These are phyloP conservation scores for Bombus ignitus DNA, from an alignment of 1,140 invertebrate genomes.

Conservation along the genomic window DNA sequence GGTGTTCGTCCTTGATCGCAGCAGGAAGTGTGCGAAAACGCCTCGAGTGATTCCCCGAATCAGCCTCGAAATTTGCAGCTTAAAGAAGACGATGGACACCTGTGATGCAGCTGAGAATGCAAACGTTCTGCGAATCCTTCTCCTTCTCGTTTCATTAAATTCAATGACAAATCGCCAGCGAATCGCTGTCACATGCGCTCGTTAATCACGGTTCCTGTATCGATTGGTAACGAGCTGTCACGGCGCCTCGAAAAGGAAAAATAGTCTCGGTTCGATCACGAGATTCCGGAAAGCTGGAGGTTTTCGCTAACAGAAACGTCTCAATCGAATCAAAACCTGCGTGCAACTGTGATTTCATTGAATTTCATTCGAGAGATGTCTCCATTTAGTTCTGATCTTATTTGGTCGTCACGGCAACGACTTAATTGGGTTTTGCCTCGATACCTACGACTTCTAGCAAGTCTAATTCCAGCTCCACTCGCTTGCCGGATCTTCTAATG, in stretches of 20 bases:
- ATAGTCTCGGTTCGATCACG: background rate
- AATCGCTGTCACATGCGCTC: conserved; percentile 68
- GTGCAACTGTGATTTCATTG: conserved; percentile 8
- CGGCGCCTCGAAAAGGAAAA: conserved; percentile 38
- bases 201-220: conserved; percentile 65
- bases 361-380: background rate
- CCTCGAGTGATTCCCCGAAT: conserved; percentile 7
- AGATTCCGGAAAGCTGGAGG: conserved; percentile 37
- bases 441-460: background rate
- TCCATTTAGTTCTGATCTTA: conserved; percentile 30
- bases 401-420: conserved; percentile 9
- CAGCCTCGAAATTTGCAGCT: conserved; percentile 46
- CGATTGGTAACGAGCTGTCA: conserved; percentile 43
- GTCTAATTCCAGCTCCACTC: background rate
- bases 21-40: conserved; percentile 2
- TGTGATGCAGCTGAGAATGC: conserved; percentile 20
- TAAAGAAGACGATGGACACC: background rate
- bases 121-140: background rate
- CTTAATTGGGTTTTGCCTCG: conserved; percentile 8
- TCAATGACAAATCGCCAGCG: conserved; percentile 62
- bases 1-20: conserved; percentile 40
- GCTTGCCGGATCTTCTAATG: background rate
- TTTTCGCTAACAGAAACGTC: background rate
- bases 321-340: conserved; percentile 21
- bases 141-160: conserved; percentile 33